A percentile compares a stretch with the other conserved stretches of the same genome.
These are phyloP conservation scores for Mobula birostris DNA, from an alignment of 2,113 vertebrate genomes.

Conservation along the genomic window DNA sequence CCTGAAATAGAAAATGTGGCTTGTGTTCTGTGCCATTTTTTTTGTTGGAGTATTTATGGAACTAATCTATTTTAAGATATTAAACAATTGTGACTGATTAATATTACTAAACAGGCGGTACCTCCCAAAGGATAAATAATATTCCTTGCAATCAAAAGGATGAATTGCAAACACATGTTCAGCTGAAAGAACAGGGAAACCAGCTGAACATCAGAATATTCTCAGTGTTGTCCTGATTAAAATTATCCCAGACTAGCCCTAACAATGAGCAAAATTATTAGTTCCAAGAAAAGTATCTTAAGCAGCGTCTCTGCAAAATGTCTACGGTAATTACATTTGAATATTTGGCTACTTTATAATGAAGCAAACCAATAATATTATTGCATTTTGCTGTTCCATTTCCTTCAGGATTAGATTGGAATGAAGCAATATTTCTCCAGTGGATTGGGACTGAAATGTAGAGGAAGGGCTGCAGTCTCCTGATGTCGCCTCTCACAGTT, in stretches of 20 bases:
- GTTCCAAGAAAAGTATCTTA: background rate
- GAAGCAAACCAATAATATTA: background rate
- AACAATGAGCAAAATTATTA: slow-evolving; percentile 9
- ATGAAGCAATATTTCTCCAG: background rate
- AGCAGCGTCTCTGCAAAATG: background rate
- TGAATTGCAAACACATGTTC: background rate
- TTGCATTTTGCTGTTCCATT: background rate
- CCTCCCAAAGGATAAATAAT: background rate
- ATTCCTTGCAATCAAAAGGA: background rate
- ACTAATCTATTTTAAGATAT: slow-evolving; percentile 28
- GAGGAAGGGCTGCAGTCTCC: background rate
- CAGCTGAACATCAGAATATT: background rate
- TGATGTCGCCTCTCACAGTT: background rate
- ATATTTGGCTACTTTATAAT: slow-evolving; percentile 13
- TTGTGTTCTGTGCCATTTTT: background rate
- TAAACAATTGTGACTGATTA: background rate
- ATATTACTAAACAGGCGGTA: background rate
- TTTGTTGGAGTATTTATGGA: background rate
- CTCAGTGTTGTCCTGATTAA: background rate
- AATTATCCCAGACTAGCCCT: background rate
- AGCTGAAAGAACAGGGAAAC: background rate
- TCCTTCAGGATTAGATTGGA: background rate
- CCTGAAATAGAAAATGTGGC: slow-evolving; percentile 16
- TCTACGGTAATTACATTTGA: background rate
- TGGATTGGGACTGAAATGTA: background rate